Conservation (phyloP, 2,797 vertebrate species). For the Mastacembelus armatus region DNA sequence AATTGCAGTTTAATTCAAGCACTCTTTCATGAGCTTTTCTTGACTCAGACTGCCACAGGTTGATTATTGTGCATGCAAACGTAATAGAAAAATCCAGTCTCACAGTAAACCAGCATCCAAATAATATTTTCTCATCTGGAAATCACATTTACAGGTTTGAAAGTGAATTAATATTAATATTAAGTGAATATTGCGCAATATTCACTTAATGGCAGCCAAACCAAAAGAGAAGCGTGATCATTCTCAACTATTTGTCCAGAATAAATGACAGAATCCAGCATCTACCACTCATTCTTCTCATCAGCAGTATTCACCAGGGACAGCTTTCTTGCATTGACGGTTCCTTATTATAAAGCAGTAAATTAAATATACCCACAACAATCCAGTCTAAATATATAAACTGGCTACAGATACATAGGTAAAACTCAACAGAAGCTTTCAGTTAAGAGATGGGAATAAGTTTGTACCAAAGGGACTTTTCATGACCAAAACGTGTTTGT, state of each 20-base stretch:
- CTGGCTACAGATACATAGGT: conserved; percentile 14
- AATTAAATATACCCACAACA: conserved; percentile 29
- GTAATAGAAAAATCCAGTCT: not conserved
- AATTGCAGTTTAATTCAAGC: conserved; percentile 11
- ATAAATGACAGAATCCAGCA: conserved; percentile 34
- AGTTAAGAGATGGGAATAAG: conserved; percentile 19
- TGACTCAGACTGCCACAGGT: not conserved
- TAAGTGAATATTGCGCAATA: not conserved
- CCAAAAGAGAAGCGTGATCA: too few relatives aligned
- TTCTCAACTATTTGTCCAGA: conserved; percentile 33
- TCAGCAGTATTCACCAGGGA: conserved; percentile 36
- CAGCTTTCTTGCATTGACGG: conserved; percentile 21
- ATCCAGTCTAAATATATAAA: conserved; percentile 33
- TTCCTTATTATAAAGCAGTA: not conserved
- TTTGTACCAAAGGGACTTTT: conserved; percentile 18
- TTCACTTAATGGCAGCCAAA: conserved; percentile 10
- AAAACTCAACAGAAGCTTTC: not conserved
- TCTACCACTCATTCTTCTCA: conserved; percentile 30
- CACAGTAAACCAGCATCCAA: not conserved
- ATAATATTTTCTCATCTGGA: not conserved
- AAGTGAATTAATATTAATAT: not conserved
- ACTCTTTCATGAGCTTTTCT: conserved; percentile 6
- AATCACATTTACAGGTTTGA: too few relatives aligned
- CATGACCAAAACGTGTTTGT: conserved; percentile 26
- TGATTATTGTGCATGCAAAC: conserved; percentile 5